These are phyloP conservation scores for Heptranchias perlo DNA, from an alignment of 2,113 vertebrate genomes.

Conservation along the genomic window DNA sequence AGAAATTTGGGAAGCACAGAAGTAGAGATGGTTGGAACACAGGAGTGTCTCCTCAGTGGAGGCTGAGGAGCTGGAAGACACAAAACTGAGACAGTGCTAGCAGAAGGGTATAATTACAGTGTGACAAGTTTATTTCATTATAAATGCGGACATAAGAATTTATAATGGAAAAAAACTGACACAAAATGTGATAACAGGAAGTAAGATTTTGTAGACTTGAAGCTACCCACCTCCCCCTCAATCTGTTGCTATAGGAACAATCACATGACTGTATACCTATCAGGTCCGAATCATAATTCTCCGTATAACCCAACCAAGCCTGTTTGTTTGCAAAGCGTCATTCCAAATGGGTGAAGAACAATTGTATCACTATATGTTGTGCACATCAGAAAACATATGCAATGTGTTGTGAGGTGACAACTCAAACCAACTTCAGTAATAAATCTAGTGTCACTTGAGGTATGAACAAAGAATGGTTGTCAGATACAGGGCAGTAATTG, in stretches of 20 bases:
- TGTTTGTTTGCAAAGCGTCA: neutral
- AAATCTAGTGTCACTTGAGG: neutral
- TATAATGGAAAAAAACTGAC: neutral
- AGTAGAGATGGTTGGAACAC: neutral
- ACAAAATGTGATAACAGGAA: neutral
- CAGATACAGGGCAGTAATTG: neutral
- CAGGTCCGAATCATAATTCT: neutral
- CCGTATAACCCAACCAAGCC: neutral
- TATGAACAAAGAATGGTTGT: neutral
- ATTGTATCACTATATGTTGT: neutral
- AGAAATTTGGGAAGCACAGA: neutral
- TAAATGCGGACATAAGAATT: neutral
- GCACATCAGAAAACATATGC: neutral
- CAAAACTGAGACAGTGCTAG: neutral
- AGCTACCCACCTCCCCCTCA: neutral
- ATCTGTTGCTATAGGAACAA: neutral
- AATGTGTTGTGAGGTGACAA: neutral
- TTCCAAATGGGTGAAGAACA: slow-evolving; percentile 16
- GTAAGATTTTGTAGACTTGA: neutral
- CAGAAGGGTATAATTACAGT: neutral
- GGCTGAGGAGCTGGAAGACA: neutral
- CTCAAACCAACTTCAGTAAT: neutral
- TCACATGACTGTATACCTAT: neutral
- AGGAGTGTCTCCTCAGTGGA: neutral
- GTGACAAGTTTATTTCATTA: neutral